These are phyloP conservation scores for Knipowitschia caucasica DNA, from an alignment of 2,797 vertebrate species.

Conservation along the genomic window DNA sequence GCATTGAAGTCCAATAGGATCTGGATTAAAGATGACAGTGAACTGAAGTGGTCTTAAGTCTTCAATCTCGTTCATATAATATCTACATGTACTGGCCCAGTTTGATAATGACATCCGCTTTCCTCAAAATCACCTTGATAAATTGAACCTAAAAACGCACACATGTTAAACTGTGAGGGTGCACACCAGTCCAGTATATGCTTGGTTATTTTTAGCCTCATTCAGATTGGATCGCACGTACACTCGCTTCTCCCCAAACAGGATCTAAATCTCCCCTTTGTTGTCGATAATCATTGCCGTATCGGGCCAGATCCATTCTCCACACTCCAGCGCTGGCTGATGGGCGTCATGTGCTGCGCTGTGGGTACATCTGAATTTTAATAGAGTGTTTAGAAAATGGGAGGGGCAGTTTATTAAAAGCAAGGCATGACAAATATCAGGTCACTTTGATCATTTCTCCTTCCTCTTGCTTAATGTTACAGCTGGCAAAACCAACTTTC, in stretches of 20 bases:
- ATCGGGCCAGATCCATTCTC: constrained; percentile 26
- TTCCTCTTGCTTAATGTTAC: constrained; percentile 12
- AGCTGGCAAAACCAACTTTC: no score
- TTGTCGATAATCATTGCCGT: constrained; percentile 53
- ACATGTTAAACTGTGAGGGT: constrained; percentile 36
- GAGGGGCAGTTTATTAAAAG: constrained; percentile 27
- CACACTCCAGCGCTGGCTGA: constrained; percentile 34
- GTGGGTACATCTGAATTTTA: constrained; percentile 44
- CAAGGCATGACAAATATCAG: constrained; percentile 17
- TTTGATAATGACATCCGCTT: constrained; percentile 21
- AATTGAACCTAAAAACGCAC: constrained; percentile 37
- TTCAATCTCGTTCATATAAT: constrained; percentile 24
- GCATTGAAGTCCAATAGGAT: constrained; percentile 7
- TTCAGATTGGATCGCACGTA: constrained; percentile 28
- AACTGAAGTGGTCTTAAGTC: constrained; percentile 47
- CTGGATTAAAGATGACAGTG: constrained; percentile 30
- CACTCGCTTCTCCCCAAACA: constrained; percentile 25
- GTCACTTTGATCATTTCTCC: background rate
- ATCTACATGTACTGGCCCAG: constrained; percentile 18
- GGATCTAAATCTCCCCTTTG: constrained; percentile 57
- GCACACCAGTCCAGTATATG: constrained; percentile 26
- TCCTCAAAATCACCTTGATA: constrained; percentile 45
- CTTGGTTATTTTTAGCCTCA: constrained; percentile 15
- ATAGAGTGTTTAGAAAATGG: constrained; percentile 33
- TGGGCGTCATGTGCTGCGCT: constrained; percentile 33